phyloP scores from a whole-genome alignment of 1,140 invertebrate species.

The Venturia canescens region DNA sequence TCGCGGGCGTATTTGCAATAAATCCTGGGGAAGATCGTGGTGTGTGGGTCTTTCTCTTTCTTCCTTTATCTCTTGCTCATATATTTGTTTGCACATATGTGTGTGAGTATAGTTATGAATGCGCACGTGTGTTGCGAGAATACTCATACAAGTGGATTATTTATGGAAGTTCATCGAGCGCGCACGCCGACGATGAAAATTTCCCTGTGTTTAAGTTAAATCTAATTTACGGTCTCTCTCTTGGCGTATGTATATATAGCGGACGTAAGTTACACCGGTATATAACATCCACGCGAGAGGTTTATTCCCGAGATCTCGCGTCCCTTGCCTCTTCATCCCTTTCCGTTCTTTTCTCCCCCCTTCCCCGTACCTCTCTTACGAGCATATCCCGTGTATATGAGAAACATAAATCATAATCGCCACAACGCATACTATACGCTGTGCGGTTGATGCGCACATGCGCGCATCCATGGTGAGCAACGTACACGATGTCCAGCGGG shows the following conservation, averaged over 20 bases:
- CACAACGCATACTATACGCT: constrained; percentile 16
- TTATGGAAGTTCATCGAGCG: constrained; percentile 49
- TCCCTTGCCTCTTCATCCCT: background rate
- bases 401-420: constrained; percentile 56
- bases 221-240: constrained; percentile 55
- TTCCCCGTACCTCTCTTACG: background rate
- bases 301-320: background rate
- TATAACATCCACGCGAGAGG: constrained; percentile 4
- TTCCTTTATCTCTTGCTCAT: background rate
- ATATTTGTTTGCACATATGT: background rate
- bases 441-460: background rate
- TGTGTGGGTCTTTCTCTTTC: background rate
- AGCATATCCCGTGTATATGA: constrained; percentile 22
- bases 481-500: constrained; percentile 34
- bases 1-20: constrained; percentile 43
- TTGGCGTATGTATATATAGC: constrained; percentile 35
- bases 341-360: background rate
- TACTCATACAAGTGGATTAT: constrained; percentile 37
- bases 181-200: constrained; percentile 49
- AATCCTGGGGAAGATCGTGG: constrained; percentile 24
- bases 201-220: constrained; percentile 58
- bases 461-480: constrained; percentile 15
- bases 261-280: background rate
- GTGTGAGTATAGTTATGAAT: background rate
- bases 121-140: constrained; percentile 3